These are phyloP conservation scores for Pachyseris speciosa DNA, from an alignment of 64 coral and sea anemone genomes.

Conservation along the genomic window DNA sequence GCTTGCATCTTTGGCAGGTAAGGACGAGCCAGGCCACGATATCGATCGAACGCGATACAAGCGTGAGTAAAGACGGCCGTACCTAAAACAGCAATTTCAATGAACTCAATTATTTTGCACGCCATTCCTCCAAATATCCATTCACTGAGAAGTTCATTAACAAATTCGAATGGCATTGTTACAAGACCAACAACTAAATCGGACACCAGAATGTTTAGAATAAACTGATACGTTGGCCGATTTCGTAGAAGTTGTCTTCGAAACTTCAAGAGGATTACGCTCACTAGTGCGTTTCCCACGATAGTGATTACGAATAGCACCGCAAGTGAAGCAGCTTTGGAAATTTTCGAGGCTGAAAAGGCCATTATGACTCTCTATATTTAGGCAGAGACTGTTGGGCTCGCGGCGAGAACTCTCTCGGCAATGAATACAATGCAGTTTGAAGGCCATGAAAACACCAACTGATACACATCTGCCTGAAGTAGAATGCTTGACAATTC, in stretches of 20 bases:
- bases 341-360: background rate
- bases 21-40: conserved; percentile 38
- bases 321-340: background rate
- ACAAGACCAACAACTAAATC: conserved; percentile 31
- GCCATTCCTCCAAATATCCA: conserved; percentile 14
- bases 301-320: background rate
- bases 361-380: background rate
- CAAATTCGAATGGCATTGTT: conserved; percentile 58
- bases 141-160: conserved; percentile 4
- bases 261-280: background rate
- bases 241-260: background rate
- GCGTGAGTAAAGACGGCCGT: conserved; percentile 49
- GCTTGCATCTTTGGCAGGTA: conserved; percentile 30
- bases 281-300: conserved; percentile 8
- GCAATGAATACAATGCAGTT: background rate
- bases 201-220: conserved; percentile 45
- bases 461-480: too few relatives aligned
- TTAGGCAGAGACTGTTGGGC: too few relatives aligned
- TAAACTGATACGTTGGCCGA: conserved; percentile 54
- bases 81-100: conserved; percentile 52
- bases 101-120: conserved; percentile 47
- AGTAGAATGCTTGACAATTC: too few relatives aligned
- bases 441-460: too few relatives aligned
- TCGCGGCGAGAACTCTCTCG: background rate
- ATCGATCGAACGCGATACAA: conserved; percentile 49